Percentiles rank a stretch among this genome's conserved stretches.
phyloP scores from a whole-genome alignment of 2,888 invertebrate species.

The Kryphioiulus occultus region DNA sequence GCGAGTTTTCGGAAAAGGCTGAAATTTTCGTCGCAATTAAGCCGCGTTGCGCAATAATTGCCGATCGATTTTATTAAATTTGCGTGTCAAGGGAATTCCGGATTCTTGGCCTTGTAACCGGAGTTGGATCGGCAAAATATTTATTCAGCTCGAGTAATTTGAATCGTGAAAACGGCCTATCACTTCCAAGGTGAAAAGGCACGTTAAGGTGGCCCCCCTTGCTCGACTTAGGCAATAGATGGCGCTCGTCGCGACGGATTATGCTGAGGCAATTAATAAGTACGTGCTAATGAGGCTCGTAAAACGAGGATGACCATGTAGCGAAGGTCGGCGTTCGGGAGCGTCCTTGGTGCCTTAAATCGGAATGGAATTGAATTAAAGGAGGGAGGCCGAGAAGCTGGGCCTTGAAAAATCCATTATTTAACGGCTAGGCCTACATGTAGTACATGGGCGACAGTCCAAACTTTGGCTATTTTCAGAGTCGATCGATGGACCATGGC shows the following conservation, averaged over 20 bases:
- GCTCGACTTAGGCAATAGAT: background rate
- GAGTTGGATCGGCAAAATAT: background rate
- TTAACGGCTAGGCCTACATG: no score
- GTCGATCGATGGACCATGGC: conserved; percentile 3
- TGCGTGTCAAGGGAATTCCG: conserved; percentile 23
- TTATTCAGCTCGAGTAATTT: background rate
- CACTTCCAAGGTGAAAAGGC: background rate
- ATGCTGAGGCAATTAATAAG: background rate
- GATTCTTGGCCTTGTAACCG: background rate
- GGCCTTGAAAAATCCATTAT: conserved; percentile 23
- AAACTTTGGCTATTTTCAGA: background rate
- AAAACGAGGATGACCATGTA: conserved; percentile 16
- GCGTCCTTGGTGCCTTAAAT: background rate
- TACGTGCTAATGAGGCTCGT: background rate
- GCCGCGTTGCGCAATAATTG: conserved; percentile 4
- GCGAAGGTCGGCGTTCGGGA: background rate
- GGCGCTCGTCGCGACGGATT: background rate
- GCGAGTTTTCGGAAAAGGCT: background rate
- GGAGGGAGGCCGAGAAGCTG: background rate
- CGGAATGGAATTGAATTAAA: conserved; percentile 23
- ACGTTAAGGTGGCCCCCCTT: background rate
- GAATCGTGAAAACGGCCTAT: background rate
- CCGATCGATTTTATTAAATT: background rate
- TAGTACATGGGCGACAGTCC: conserved; percentile 6
- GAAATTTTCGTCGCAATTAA: conserved; percentile 23